Evolutionary conservation across 2,113 vertebrate species (phyloP).

Genomic region (Ammodytes marinus): DNA sequence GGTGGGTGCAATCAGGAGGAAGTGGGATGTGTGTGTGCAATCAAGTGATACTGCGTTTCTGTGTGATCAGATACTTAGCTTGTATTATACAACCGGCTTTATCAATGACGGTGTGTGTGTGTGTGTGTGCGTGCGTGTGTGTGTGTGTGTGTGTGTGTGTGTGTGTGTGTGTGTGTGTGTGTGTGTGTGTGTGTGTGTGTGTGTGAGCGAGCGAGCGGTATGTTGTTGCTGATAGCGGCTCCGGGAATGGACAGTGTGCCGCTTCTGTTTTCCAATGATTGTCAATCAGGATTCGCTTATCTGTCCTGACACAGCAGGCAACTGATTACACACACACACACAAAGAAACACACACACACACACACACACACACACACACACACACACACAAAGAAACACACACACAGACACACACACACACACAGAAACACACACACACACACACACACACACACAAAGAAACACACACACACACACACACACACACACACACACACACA

Average conservation of each 20-base stretch:
- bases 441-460: conserved; percentile 25
- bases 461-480: conserved; percentile 22
- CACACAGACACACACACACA: conserved; percentile 32
- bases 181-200: conserved; percentile 14
- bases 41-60: conserved; percentile 51
- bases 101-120: conserved; percentile 36
- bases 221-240: conserved; percentile 53
- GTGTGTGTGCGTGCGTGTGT: conserved; percentile 14
- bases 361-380: conserved; percentile 12
- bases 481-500: conserved; percentile 28
- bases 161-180: conserved; percentile 10
- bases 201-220: conserved; percentile 6
- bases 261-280: conserved; percentile 64
- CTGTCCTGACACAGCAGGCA: conserved; percentile 55
- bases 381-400: conserved; percentile 20
- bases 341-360: not conserved
- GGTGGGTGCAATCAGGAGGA: conserved; percentile 29
- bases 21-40: conserved; percentile 39
- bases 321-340: conserved; percentile 31
- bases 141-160: conserved; percentile 12
- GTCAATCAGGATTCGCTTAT: conserved; percentile 66
- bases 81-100: conserved; percentile 2
- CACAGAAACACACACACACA: conserved; percentile 21
- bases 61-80: conserved; percentile 23
- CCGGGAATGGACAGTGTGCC: conserved; percentile 40